Evolutionary conservation across 2,888 invertebrate species (phyloP).

Genomic region (Watsonalla binaria): DNA sequence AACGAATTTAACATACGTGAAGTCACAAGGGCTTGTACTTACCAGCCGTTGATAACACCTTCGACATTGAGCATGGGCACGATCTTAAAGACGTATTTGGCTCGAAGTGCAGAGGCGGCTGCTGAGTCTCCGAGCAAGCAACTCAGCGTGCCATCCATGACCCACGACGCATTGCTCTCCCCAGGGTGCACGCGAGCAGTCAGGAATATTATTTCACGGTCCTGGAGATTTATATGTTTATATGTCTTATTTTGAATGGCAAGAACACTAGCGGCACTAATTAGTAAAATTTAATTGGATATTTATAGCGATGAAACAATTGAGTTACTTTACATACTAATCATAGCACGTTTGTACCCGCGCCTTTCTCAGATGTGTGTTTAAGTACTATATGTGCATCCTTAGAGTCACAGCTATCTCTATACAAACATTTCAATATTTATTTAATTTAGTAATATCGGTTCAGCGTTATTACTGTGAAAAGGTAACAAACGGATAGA

Average conservation of each 20-base stretch:
- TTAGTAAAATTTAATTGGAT: not conserved
- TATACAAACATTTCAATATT: no score
- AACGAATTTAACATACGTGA: not conserved
- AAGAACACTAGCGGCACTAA: no score
- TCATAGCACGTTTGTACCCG: not conserved
- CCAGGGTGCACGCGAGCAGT: slow-evolving; percentile 92
- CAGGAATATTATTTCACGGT: slow-evolving; percentile 84
- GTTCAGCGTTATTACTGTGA: not conserved
- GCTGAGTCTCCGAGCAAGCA: slow-evolving; percentile 79
- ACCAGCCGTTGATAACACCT: slow-evolving; percentile 93
- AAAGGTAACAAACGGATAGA: not conserved
- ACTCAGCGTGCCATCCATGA: slow-evolving; percentile 89
- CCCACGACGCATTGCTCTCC: slow-evolving; percentile 93
- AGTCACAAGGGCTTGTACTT: slow-evolving; percentile 44
- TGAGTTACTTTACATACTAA: not conserved
- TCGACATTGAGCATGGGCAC: slow-evolving; percentile 94
- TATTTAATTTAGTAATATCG: no score
- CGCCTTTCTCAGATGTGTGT: no score
- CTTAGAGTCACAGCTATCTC: no score
- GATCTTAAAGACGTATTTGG: slow-evolving; percentile 89
- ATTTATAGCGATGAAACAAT: not conserved
- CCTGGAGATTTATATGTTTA: slow-evolving; percentile 56
- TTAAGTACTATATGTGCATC: no score
- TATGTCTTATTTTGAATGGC: no score
- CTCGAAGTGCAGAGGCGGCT: slow-evolving; percentile 80